Base-by-base conservation (phyloP, 2,888 invertebrate species). In the Beris morrisii region DNA sequence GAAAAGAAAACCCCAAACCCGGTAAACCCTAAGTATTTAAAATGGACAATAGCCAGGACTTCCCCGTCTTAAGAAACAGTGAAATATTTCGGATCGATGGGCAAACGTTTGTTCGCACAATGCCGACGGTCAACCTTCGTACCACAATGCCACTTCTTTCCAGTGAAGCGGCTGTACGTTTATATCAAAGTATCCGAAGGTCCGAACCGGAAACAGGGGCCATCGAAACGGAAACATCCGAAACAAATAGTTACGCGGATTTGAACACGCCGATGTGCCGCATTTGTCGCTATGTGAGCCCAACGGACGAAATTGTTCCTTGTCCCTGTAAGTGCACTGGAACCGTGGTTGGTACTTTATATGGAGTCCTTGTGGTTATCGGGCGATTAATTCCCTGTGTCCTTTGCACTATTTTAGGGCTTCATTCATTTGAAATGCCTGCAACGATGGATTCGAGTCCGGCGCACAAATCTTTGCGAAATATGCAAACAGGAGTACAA, bases 271-370 rank as follows among this genome's bases (percentile, higher is more conserved):
- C 65, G 12, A 50, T 43, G 12, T 79, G 79, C 64, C 75, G 79
- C 63, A 79, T 79, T 50, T 79, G 79, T 66, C 78, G 77, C 31
- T 78, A 75, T 73, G 73, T 76, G 65, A 75, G 75, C 30, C 73
- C 69, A 66, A 75, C 77, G 44, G 72, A 76, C 70, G 73, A 76
- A 58, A 70, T 79, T 22, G 72, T 75, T n/a, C 70, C 66, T 38
- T 78, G 78, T 70, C 79, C 79, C 4, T 79, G 79, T 68, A 73
- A 72, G 12, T 79, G 79, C 72, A 77, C 73, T 56, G 80, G 80
- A 46, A 79, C 76, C 67, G 78, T 79, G 73, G 79, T 80, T 67
- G 72, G 73, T 71, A 38, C 15, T 6, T 30, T n/a, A 45, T 22
- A 38, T 38, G 5, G 22, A 45, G 30, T 28, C 9, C 9, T 6